phyloP scores from a whole-genome alignment of 2,797 vertebrate species.

The Melanotaenia pygmaea region DNA sequence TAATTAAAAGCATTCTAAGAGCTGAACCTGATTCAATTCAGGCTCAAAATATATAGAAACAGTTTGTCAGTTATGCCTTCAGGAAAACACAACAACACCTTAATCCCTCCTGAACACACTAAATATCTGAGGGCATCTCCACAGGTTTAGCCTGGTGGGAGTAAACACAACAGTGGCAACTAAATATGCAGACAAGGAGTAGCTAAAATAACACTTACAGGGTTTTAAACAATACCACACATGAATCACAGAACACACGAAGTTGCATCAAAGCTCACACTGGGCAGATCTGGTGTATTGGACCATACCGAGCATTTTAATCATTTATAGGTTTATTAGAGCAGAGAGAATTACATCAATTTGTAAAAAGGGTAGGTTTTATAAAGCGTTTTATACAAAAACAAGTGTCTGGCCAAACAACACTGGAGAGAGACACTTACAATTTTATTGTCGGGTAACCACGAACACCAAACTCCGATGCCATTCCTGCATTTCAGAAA shows the following conservation, averaged over 20 bases:
- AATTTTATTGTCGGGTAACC: conserved; percentile 99
- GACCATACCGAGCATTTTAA: neutral
- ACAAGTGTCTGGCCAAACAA: neutral
- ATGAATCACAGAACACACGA: neutral
- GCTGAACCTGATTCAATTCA: conserved; percentile 28
- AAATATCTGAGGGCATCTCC: conserved; percentile 35
- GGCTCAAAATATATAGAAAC: conserved; percentile 45
- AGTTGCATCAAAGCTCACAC: neutral
- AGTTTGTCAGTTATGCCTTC: conserved; percentile 11
- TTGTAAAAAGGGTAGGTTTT: no score
- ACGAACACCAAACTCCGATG: conserved; percentile 96
- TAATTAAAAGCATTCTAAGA: conserved; percentile 10
- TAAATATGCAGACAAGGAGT: neutral
- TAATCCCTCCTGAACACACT: conserved; percentile 49
- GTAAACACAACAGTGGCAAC: conserved; percentile 3
- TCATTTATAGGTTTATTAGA: neutral
- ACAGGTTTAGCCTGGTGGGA: conserved; percentile 35
- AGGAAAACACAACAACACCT: conserved; percentile 70
- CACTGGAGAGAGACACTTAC: conserved; percentile 85
- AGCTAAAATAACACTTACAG: neutral
- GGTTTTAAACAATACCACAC: neutral
- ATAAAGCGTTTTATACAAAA: neutral
- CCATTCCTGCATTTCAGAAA: conserved; percentile 87
- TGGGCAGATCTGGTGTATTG: no score
- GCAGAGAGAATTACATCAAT: neutral